These are phyloP conservation scores for Siderastrea radians DNA, from an alignment of 92 coral and sea anemone species.

Conservation along the genomic window DNA sequence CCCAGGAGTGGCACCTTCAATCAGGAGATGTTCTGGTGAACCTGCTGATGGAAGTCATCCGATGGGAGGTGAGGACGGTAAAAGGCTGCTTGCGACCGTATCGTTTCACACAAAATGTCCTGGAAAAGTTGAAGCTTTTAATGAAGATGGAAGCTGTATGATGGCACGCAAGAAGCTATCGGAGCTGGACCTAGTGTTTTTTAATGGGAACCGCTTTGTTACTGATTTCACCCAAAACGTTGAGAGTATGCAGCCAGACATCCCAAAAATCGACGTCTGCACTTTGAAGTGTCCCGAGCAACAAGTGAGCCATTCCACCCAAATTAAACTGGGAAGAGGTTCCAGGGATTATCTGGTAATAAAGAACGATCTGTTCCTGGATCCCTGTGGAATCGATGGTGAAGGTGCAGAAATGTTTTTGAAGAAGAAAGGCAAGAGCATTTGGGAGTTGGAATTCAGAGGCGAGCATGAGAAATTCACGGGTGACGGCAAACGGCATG, in stretches of 20 bases:
- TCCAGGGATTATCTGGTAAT: neutral
- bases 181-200: neutral
- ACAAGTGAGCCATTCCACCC: neutral
- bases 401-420: neutral
- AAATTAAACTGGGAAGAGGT: constrained; percentile 9
- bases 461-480: neutral
- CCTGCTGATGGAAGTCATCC: neutral
- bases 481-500: neutral
- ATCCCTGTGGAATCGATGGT: constrained; percentile 29
- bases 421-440: neutral
- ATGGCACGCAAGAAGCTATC: neutral
- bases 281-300: neutral
- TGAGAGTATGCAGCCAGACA: neutral
- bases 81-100: neutral
- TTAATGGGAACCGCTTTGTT: neutral
- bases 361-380: constrained; percentile 8
- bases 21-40: neutral
- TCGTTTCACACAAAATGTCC: constrained; percentile 1
- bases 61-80: neutral
- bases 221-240: neutral
- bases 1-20: neutral
- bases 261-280: neutral
- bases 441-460: neutral
- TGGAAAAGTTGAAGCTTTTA: neutral
- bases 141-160: neutral